phyloP scores from a whole-genome alignment of 2,797 vertebrate species.

The Darevskia nairensis region DNA sequence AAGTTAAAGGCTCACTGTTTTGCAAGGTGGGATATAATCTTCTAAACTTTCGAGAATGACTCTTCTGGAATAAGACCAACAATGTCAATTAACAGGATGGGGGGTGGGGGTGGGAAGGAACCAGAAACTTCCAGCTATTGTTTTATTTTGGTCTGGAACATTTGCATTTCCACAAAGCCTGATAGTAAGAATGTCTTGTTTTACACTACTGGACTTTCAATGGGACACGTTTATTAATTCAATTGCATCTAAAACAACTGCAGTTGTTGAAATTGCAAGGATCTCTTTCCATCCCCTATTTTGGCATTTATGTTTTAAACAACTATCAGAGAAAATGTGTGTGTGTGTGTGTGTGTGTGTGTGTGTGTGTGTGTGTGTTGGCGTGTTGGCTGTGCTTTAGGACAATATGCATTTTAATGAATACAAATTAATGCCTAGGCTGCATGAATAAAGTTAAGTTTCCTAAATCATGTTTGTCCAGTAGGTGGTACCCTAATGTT shows the following conservation, averaged over 20 bases:
- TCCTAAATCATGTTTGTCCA: conserved; percentile 61
- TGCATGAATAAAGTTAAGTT: fast-evolving
- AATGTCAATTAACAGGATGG: neutral
- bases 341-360: too few species aligned
- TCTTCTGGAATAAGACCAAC: neutral
- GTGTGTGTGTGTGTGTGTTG: too few species aligned
- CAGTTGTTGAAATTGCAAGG: neutral
- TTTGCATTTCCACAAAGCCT: neutral
- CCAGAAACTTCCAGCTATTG: neutral
- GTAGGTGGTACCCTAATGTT: conserved; percentile 74
- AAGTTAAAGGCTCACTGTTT: neutral
- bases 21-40: neutral
- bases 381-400: neutral
- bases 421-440: neutral
- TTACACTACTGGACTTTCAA: neutral
- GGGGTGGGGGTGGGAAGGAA: too few species aligned
- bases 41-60: neutral
- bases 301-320: neutral
- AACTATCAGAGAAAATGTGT: neutral
- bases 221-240: neutral
- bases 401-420: neutral
- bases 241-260: neutral
- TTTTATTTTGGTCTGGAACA: neutral
- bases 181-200: neutral
- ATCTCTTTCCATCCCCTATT: neutral